These are phyloP conservation scores for Popillia japonica DNA, from an alignment of 1,140 invertebrate genomes.

Conservation along the genomic window DNA sequence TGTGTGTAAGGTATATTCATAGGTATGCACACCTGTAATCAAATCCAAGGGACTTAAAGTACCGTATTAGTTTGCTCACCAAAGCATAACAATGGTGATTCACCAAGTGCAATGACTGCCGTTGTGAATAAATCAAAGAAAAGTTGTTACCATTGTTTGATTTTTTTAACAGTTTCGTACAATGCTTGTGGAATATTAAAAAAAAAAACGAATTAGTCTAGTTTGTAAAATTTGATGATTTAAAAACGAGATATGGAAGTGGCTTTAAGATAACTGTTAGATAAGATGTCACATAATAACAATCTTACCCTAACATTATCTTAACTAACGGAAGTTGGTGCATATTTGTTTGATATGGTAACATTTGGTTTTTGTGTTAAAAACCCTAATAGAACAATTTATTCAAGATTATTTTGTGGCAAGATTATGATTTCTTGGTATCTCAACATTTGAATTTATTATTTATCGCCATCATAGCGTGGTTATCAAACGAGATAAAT, in stretches of 20 bases:
- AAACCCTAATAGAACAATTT: too few species aligned
- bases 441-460: too few species aligned
- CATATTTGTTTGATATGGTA: not conserved
- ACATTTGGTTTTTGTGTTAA: not conserved
- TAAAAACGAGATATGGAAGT: too few species aligned
- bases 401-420: too few species aligned
- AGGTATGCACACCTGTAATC: not conserved
- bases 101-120: constrained; percentile 22
- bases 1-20: too few species aligned
- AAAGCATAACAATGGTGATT: constrained; percentile 2
- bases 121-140: not conserved
- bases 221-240: not conserved
- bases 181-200: constrained; percentile 6
- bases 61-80: constrained; percentile 26
- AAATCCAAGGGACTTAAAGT: not conserved
- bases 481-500: too few species aligned
- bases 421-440: too few species aligned
- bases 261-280: not conserved
- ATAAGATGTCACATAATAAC: too few species aligned
- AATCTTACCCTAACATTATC: too few species aligned
- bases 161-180: too few species aligned
- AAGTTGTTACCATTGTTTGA: not conserved
- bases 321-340: not conserved
- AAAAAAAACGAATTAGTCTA: not conserved
- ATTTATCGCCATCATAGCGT: too few species aligned